A percentile compares a stretch with the other conserved stretches of the same genome.
These are phyloP conservation scores for Lagria hirta DNA, from an alignment of 2,888 invertebrate species.

Conservation along the genomic window DNA sequence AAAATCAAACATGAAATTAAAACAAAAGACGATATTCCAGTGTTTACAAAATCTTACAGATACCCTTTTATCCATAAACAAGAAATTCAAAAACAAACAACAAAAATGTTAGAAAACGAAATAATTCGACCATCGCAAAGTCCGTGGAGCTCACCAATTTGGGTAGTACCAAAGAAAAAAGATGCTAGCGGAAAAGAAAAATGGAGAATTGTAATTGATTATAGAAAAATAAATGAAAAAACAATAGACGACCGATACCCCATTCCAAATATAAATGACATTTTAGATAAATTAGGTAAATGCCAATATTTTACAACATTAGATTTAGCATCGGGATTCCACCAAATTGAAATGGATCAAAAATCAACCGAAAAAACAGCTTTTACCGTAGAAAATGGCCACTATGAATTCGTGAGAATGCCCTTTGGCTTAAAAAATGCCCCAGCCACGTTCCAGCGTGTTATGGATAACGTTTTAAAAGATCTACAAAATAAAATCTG, in stretches of 20 bases:
- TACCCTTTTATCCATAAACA: slow-evolving; percentile 26
- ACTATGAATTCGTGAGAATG: slow-evolving; percentile 33
- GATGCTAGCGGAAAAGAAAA: slow-evolving; percentile 29
- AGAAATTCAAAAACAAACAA: slow-evolving; percentile 26
- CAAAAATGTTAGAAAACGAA: too few relatives aligned
- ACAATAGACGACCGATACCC: slow-evolving; percentile 30
- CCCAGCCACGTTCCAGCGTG: slow-evolving; percentile 34
- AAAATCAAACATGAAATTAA: slow-evolving; percentile 28
- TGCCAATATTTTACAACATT: slow-evolving; percentile 28
- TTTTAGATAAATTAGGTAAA: slow-evolving; percentile 25
- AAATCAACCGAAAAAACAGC: slow-evolving; percentile 26
- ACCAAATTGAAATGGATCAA: slow-evolving; percentile 30
- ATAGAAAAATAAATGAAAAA: slow-evolving; percentile 27
- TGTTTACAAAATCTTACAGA: slow-evolving; percentile 27
- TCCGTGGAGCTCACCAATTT: slow-evolving; percentile 18
- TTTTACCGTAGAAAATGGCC: slow-evolving; percentile 23
- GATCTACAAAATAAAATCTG: slow-evolving; percentile 30
- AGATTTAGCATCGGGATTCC: slow-evolving; percentile 28
- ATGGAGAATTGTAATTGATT: slow-evolving; percentile 31
- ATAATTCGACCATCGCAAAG: slow-evolving; percentile 17
- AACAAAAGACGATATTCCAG: slow-evolving; percentile 25
- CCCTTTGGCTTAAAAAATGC: slow-evolving; percentile 37
- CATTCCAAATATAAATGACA: slow-evolving; percentile 29
- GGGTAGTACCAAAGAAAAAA: slow-evolving; percentile 29
- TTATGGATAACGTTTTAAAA: slow-evolving; percentile 33